Evolutionary conservation across 2,888 invertebrate genomes (phyloP).

Genomic region (Piscicola geometra): DNA sequence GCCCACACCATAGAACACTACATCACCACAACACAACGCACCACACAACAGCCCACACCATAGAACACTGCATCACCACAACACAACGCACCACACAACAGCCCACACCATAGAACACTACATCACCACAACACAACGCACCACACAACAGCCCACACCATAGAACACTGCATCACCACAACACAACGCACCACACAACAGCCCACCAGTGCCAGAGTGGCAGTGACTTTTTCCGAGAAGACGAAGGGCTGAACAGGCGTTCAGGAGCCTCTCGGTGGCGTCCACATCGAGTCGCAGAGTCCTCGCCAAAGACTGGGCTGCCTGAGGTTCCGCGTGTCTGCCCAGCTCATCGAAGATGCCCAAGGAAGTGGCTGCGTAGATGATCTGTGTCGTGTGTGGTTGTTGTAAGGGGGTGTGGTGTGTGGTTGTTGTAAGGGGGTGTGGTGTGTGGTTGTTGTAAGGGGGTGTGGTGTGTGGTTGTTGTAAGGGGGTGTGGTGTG

Average conservation of each 20-base stretch:
- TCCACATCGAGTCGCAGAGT: constrained; percentile 44
- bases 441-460: no score
- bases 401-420: neutral
- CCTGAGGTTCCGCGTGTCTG: constrained; percentile 39
- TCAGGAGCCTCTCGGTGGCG: constrained; percentile 45
- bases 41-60: neutral
- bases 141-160: neutral
- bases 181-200: neutral
- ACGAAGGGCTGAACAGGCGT: constrained; percentile 44
- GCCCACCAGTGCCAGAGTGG: no score
- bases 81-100: neutral
- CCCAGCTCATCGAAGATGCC: constrained; percentile 48
- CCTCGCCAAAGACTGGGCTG: constrained; percentile 43
- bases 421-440: neutral
- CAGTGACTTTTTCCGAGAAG: constrained; percentile 43
- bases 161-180: neutral
- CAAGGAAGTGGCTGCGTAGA: constrained; percentile 45
- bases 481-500: no score
- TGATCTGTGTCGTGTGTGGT: constrained; percentile 40
- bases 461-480: no score
- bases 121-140: neutral
- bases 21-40: neutral
- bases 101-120: neutral
- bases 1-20: neutral
- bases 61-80: neutral